Base-by-base conservation (phyloP, 2,888 invertebrate genomes). In the Drosophila mulleri region DNA sequence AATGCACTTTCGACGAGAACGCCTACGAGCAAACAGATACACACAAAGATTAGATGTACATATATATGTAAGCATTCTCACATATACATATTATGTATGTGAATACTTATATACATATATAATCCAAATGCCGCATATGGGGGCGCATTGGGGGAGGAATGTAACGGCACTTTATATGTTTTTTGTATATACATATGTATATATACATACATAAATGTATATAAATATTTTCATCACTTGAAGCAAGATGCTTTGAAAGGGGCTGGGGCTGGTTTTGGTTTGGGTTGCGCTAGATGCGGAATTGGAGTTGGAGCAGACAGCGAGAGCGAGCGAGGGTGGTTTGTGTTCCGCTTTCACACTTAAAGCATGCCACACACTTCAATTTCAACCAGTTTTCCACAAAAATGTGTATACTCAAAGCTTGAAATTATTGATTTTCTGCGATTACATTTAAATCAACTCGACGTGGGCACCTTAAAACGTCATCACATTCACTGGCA, bases 401-500 rank as follows among this genome's bases (percentile, higher is more conserved):
- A 65, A 70, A 75, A 71, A 62, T 56, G 68, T 74, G 80, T 85
- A 88, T 83, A 85, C 86, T 35, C 72, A 67, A 67, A 73, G 72
- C 77, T 80, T 89, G 73, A 89, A 89, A 70, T 77, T 86, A 86
- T 86, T 89, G 86, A 86, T 86, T 86, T 85, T 86, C 69, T 68
- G 44, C 42, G 44, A 83, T 72, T 72, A 68, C 35, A 78, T 84
- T 70, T 54, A 80, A 75, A 81, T 74, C 64, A 42, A 73, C 42
- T 67, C 37, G 47, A 56, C 44, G 37, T 45, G 42, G 47, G 65
- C 69, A 72, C 75, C 81, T 79, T 83, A 71, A 84, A 69, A 79
- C 80, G 80, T 80, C 80, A 82, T 66, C 84, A 81, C 59, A 68
- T 71, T 75, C 56, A 64, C 75, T 62, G 50, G 18, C 53, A 65